Conservation (phyloP, 1,140 invertebrate species). For the Bradysia coprophila region DNA sequence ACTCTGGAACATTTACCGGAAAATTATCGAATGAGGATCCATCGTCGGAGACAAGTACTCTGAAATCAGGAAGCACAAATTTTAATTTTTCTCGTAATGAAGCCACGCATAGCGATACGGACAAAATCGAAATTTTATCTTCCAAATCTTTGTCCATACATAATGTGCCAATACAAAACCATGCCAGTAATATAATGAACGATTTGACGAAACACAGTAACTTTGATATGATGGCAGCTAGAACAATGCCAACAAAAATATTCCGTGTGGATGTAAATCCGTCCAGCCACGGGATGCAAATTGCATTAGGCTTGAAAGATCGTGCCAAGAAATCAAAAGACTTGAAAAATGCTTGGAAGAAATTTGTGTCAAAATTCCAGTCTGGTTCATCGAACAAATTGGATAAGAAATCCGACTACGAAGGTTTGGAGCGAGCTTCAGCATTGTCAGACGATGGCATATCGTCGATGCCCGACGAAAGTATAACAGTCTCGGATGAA, state of each 20-base stretch:
- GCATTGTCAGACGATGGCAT: constrained; percentile 14
- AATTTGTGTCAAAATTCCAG: constrained; percentile 21
- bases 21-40: not conserved
- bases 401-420: constrained; percentile 11
- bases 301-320: constrained; percentile 20
- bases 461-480: constrained; percentile 19
- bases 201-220: not conserved
- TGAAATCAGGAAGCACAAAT: not conserved
- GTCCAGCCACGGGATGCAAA: constrained; percentile 20
- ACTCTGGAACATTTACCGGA: not conserved
- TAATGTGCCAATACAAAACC: not conserved
- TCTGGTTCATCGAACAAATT: not conserved
- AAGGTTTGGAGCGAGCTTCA: constrained; percentile 4
- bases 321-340: constrained; percentile 20
- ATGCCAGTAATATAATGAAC: not conserved
- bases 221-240: not conserved
- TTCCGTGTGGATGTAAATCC: constrained; percentile 22
- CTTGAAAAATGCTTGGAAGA: constrained; percentile 25
- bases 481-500: not conserved
- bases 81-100: not conserved
- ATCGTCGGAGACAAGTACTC: not conserved
- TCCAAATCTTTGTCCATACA: constrained; percentile 13
- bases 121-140: constrained; percentile 18
- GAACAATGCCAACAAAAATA: constrained; percentile 10
- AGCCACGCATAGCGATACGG: constrained; percentile 6